Evolutionary conservation across 2,888 invertebrate species (phyloP).

Genomic region (Linnaemya vulpina): DNA sequence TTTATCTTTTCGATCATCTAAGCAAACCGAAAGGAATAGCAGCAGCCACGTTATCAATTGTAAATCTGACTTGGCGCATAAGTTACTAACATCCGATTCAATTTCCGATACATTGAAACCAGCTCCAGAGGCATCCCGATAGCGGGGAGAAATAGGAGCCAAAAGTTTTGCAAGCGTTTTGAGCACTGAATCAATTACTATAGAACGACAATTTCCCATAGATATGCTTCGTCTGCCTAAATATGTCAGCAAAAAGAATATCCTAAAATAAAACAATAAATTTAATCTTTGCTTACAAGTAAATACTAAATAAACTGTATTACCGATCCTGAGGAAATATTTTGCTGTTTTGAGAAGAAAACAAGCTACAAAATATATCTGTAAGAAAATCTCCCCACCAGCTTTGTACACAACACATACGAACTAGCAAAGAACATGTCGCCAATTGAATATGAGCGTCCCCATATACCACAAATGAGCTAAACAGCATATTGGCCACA

Average conservation of each 20-base stretch:
- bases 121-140: slow-evolving; percentile 77
- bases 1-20: slow-evolving; percentile 85
- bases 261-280: slow-evolving; percentile 83
- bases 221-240: slow-evolving; percentile 91
- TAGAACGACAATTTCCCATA: slow-evolving; percentile 85
- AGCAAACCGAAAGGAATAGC: slow-evolving; percentile 89
- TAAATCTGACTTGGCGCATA: slow-evolving; percentile 86
- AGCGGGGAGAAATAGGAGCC: slow-evolving; percentile 84
- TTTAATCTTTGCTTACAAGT: not conserved
- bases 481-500: slow-evolving; percentile 87
- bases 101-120: slow-evolving; percentile 55
- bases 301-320: slow-evolving; percentile 46
- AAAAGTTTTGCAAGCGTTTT: slow-evolving; percentile 85
- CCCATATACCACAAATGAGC: slow-evolving; percentile 89
- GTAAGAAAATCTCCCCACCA: slow-evolving; percentile 98
- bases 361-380: slow-evolving; percentile 90
- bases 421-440: slow-evolving; percentile 90
- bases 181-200: slow-evolving; percentile 86
- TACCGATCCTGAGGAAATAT: slow-evolving; percentile 94
- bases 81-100: slow-evolving; percentile 73
- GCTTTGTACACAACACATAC: slow-evolving; percentile 87
- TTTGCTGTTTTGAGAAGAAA: slow-evolving; percentile 90
- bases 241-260: slow-evolving; percentile 93
- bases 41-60: slow-evolving; percentile 90
- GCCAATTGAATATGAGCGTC: slow-evolving; percentile 91